Conservation (phyloP, 1,140 invertebrate genomes). For the Paraescarpia echinospica region DNA sequence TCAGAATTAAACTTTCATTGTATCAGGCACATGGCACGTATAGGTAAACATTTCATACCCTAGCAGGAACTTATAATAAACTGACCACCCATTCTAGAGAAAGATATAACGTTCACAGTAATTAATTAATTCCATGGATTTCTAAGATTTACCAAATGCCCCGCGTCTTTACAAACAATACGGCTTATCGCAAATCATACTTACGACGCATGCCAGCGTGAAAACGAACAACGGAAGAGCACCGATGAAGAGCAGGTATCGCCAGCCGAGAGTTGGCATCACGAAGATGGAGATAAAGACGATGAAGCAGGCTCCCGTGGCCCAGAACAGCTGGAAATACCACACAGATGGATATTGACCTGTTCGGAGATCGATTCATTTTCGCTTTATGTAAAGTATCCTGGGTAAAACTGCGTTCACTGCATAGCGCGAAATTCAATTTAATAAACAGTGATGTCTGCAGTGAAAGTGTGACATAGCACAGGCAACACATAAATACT, state of each 20-base stretch:
- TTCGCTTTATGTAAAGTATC: too few species aligned
- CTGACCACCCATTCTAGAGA: background rate
- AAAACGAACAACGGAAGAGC: slow-evolving; percentile 85
- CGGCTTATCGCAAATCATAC: slow-evolving; percentile 23
- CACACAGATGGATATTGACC: slow-evolving; percentile 32
- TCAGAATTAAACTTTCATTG: background rate
- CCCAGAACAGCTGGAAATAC: slow-evolving; percentile 87
- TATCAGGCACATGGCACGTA: background rate
- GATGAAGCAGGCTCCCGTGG: slow-evolving; percentile 88
- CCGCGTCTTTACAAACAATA: background rate
- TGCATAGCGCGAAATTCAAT: too few species aligned
- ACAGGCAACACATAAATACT: too few species aligned
- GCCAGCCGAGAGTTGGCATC: slow-evolving; percentile 89
- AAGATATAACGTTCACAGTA: background rate
- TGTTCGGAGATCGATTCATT: too few species aligned
- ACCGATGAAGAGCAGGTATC: slow-evolving; percentile 85
- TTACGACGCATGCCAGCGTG: slow-evolving; percentile 59
- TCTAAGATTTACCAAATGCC: too few species aligned
- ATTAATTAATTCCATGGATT: background rate
- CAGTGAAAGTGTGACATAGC: too few species aligned
- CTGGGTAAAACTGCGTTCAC: too few species aligned
- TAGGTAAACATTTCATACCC: background rate
- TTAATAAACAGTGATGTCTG: too few species aligned
- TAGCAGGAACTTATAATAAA: background rate
- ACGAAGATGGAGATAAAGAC: slow-evolving; percentile 85